Base-by-base conservation (phyloP, 37 sponge, comb jelly and placozoan species). In the Beroe ovata region DNA sequence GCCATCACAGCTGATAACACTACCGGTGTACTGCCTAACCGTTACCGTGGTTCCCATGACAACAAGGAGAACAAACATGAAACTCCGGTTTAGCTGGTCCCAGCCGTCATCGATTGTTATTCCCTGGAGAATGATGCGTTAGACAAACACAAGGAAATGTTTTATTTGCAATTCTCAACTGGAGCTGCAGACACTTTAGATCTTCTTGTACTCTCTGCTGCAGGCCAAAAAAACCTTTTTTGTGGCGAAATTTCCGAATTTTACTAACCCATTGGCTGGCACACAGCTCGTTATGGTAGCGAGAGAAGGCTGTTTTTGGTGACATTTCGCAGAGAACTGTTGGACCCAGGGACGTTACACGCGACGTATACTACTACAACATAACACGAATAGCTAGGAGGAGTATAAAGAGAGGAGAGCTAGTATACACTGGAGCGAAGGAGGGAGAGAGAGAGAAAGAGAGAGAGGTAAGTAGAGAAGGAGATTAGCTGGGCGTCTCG, bases 261-360 rank as follows among this genome's bases (percentile, higher is more conserved):
- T 47, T 47, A 47, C 54, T 16, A 16, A 47, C 54, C 54, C 54
- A 47, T 47, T 47, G 54, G 54, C 54, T 47, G 54, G 54, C 54
- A 47, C 11, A 47, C 11, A 47, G 54, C 11, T 6, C 54, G 11
- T 47, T 47, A 47, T 47, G 54, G 54, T n/a, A n/a, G n/a, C n/a
- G n/a, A n/a, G n/a, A n/a, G n/a, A n/a, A n/a, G n/a, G n/a, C n/a
- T n/a, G n/a, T n/a, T n/a, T n/a, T n/a, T n/a, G n/a, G n/a, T n/a
- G n/a, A n/a, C 11, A 47, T 16, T 47, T 47, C 54, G 54, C 63
- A 62, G 63, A 62, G 69, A 30, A 37, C 33, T 66, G 69, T 30
- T 66, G 69, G 69, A 66, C 69, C 69, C 69, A 66, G 36, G 69
- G 69, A 30, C 69, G n/a, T n/a, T n/a, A n/a, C n/a, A n/a, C n/a